Conservation (phyloP, 23 tunicate species). For the Ciona savignyi region DNA sequence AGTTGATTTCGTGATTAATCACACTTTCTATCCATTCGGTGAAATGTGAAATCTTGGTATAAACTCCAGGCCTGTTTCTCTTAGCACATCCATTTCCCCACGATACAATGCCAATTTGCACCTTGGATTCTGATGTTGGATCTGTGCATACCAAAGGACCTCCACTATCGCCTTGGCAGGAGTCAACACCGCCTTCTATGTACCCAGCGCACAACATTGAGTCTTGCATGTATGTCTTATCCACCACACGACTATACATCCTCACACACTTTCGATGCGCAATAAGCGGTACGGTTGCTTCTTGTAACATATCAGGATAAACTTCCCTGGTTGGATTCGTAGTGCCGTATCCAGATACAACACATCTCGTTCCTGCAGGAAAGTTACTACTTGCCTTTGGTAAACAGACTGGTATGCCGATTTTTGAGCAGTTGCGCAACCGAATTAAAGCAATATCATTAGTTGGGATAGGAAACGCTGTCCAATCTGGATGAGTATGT, state of each 20-base stretch:
- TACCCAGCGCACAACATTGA: slow-evolving; percentile 15
- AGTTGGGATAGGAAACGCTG: slow-evolving; percentile 31
- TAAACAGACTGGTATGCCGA: slow-evolving; percentile 26
- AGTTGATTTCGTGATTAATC: neutral
- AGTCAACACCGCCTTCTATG: slow-evolving; percentile 7
- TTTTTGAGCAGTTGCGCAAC: slow-evolving; percentile 20
- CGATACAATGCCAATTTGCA: slow-evolving; percentile 5
- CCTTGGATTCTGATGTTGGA: neutral
- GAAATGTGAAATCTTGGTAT: neutral
- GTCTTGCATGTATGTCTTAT: neutral
- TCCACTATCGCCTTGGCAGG: slow-evolving; percentile 16
- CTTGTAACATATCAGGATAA: neutral
- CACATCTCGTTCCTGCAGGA: slow-evolving; percentile 6
- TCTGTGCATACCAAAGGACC: slow-evolving; percentile 6
- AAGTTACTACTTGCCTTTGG: neutral
- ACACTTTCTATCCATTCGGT: slow-evolving; percentile 1
- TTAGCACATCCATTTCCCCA: slow-evolving; percentile 14
- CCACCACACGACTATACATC: too few relatives aligned
- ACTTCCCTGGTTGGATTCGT: slow-evolving; percentile 11
- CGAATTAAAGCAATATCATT: slow-evolving; percentile 39
- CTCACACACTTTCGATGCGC: neutral
- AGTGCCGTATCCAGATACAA: slow-evolving; percentile 33
- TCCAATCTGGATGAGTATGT: slow-evolving; percentile 31
- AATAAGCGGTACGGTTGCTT: neutral
- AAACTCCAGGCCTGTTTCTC: slow-evolving; percentile 14